Conservation (phyloP, 2,797 vertebrate species). For the Tadarida brasiliensis region DNA sequence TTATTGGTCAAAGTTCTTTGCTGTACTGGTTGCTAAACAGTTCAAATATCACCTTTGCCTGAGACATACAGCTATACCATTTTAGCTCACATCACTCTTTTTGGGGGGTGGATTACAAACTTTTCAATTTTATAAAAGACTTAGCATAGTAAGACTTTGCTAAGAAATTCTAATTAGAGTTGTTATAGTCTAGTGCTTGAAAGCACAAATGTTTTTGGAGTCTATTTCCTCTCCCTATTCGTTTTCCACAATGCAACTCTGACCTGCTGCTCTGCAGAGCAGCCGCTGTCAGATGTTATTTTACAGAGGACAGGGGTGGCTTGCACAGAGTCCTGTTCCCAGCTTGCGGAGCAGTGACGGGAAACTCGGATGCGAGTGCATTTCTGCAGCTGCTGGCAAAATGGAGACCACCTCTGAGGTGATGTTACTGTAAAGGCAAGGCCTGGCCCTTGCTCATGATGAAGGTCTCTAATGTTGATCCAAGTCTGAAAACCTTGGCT, state of each 20-base stretch:
- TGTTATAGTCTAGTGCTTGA: background rate
- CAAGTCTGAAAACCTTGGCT: background rate
- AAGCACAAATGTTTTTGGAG: background rate
- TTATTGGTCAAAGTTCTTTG: background rate
- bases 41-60: background rate
- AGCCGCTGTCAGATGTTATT: background rate
- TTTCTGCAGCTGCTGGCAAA: constrained; percentile 3
- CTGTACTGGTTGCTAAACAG: background rate
- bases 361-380: background rate
- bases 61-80: background rate
- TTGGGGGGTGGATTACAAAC: background rate
- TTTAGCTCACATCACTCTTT: background rate
- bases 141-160: background rate
- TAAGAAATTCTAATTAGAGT: background rate
- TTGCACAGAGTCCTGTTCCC: background rate
- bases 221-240: background rate
- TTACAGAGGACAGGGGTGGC: background rate
- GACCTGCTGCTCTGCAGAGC: background rate
- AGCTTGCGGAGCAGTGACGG: background rate
- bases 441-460: background rate
- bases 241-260: background rate
- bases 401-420: background rate
- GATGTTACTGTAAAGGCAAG: background rate
- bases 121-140: background rate
- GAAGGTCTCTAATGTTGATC: background rate